Evolutionary conservation across 2,888 invertebrate species (phyloP).

Genomic region (Mimas tiliae): DNA sequence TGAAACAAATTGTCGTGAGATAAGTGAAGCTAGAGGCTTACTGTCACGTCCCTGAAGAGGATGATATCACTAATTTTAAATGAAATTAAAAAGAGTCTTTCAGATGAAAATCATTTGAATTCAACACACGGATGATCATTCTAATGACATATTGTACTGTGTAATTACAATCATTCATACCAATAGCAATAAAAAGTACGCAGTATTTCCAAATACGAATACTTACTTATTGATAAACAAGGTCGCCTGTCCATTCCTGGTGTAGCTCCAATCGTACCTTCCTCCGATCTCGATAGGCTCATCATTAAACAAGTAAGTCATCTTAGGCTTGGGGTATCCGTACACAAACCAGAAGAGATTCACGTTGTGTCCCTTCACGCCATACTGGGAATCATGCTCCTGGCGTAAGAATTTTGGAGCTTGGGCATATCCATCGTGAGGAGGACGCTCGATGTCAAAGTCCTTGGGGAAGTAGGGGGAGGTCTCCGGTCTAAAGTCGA

Average conservation of each 20-base stretch:
- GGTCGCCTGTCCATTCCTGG: slow-evolving; percentile 95
- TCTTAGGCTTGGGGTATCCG: slow-evolving; percentile 97
- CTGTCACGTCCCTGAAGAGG: no score
- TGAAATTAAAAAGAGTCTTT: no score
- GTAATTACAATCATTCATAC: no score
- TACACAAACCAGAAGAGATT: slow-evolving; percentile 97
- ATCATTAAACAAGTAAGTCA: slow-evolving; percentile 95
- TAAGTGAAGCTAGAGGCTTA: no score
- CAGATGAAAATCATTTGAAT: no score
- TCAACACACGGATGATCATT: no score
- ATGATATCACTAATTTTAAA: no score
- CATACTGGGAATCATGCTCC: slow-evolving; percentile 94
- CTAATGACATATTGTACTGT: no score
- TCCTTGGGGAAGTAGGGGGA: slow-evolving; percentile 96
- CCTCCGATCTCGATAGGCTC: slow-evolving; percentile 92
- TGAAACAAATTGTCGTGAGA: no score
- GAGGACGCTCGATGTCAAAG: slow-evolving; percentile 95
- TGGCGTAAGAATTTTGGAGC: slow-evolving; percentile 94
- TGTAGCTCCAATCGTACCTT: slow-evolving; percentile 93
- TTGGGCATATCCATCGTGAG: slow-evolving; percentile 92
- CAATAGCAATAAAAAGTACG: no score
- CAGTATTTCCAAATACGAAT: not conserved
- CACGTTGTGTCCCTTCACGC: slow-evolving; percentile 95
- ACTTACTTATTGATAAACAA: slow-evolving; percentile 93
- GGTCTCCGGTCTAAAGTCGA: slow-evolving; percentile 93